A percentile compares a stretch with the other conserved stretches of the same genome.
phyloP scores from a whole-genome alignment of 1,140 invertebrate genomes.

The Schlechtendalia chinensis region DNA sequence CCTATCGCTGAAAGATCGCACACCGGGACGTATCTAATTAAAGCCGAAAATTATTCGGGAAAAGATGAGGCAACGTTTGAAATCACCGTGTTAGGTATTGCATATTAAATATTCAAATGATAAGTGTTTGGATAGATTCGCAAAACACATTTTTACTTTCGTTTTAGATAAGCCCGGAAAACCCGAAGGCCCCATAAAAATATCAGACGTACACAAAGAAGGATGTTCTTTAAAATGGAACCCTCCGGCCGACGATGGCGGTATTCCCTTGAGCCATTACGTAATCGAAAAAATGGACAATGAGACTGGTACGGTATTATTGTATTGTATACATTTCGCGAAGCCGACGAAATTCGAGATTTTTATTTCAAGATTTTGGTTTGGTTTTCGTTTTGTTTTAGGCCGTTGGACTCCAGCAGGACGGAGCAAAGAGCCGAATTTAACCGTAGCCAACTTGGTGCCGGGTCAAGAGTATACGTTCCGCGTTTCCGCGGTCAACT shows the following conservation, averaged over 20 bases:
- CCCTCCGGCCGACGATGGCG: slow-evolving; percentile 86
- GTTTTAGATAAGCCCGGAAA: slow-evolving; percentile 75
- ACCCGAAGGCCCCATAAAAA: slow-evolving; percentile 88
- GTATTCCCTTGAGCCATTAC: slow-evolving; percentile 86
- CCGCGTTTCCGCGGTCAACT: slow-evolving; percentile 91
- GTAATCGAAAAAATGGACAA: slow-evolving; percentile 88
- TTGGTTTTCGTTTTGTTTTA: slow-evolving; percentile 34
- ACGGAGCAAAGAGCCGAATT: slow-evolving; percentile 75
- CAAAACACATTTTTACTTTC: neutral
- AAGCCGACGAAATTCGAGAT: neutral
- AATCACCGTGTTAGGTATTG: slow-evolving; percentile 74
- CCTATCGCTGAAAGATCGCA: slow-evolving; percentile 67
- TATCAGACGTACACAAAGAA: slow-evolving; percentile 88
- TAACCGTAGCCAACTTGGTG: slow-evolving; percentile 78
- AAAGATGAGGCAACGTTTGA: slow-evolving; percentile 88
- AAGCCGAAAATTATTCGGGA: slow-evolving; percentile 88
- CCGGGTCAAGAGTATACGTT: slow-evolving; percentile 96
- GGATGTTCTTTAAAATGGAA: slow-evolving; percentile 93
- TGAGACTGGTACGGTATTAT: slow-evolving; percentile 65
- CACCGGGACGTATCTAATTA: slow-evolving; percentile 80
- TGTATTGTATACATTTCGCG: neutral
- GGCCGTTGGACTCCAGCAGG: slow-evolving; percentile 81
- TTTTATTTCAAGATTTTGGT: neutral
- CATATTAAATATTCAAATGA: too few species aligned
- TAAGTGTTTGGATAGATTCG: neutral